These are phyloP conservation scores for Microtus oregoni DNA, from an alignment of 2,113 vertebrate genomes.

Conservation along the genomic window DNA sequence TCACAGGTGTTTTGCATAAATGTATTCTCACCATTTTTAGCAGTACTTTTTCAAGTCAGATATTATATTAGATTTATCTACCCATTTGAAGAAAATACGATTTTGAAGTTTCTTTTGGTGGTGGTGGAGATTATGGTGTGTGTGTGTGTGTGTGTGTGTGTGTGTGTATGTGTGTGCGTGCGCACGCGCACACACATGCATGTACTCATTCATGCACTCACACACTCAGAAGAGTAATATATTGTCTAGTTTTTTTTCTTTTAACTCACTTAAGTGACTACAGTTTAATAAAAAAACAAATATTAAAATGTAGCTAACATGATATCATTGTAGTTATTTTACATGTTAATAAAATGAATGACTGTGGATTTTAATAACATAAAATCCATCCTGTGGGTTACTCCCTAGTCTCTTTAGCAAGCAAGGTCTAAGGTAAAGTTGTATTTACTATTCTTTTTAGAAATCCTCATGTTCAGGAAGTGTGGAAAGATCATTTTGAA, in stretches of 20 bases:
- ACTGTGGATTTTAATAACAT: neutral
- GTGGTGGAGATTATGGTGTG: neutral
- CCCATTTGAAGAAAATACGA: neutral
- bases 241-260: neutral
- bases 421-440: neutral
- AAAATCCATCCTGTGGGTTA: neutral
- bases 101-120: neutral
- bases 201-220: neutral
- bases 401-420: neutral
- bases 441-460: neutral
- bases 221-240: neutral
- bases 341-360: neutral
- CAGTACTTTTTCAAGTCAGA: neutral
- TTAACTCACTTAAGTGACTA: neutral
- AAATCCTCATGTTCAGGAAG: neutral
- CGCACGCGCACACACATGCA: neutral
- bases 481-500: neutral
- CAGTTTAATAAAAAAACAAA: conserved; percentile 8
- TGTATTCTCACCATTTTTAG: neutral
- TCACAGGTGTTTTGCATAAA: neutral
- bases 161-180: rapidly evolving
- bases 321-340: neutral
- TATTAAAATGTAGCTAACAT: neutral
- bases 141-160: neutral
- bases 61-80: neutral